Base-by-base conservation (phyloP, 2,888 invertebrate genomes). In the Himalopsyche japonica region DNA sequence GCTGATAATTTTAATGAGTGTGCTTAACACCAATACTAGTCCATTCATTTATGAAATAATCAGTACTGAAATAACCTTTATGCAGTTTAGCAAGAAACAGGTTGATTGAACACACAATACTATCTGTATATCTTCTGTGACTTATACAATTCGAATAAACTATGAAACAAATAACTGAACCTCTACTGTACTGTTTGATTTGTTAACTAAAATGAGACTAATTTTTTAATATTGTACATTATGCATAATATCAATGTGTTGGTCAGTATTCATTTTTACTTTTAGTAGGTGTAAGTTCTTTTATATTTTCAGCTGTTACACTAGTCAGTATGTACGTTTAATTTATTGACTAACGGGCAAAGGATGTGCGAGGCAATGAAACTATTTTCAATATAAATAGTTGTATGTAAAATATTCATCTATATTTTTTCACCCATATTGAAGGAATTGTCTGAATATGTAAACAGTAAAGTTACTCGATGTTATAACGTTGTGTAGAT, bases 381-480 rank as follows among this genome's bases (percentile, higher is more conserved):
- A 57, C 57, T 57, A 57, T 57, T 57, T 57, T 57, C 57, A 57
- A 24, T 57, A 57, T 57, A 57, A 24, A 57, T 57, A 57, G 20
- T 20, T 20, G 20, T 57, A 57, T 57, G 57, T 57, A 57, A 57
- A 57, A 20, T 57, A 57, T 57, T 57, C 10, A 24, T 57, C 82
- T 82, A 82, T 82, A 82, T 82, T 82, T 82, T 82, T 82, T 82
- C 82, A 82, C 82, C 82, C 79, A 18, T 82, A 76, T 79, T 79
- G 82, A 82, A 64, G 82, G 79, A 82, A 82, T 82, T 82, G 82
- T 82, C 43, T 64, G 57, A 57, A 57, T 57, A 57, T 57, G 57
- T 57, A 76, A 20, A 30, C 34, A 32, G 30, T 57, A 24, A 57
- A 57, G 57, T 57, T 57, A 24, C 20, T 57, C 20, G 57, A 57